A percentile compares a stretch with the other conserved stretches of the same genome.
Evolutionary conservation across 1,140 invertebrate species (phyloP).

Genomic region (Mamestra configurata): DNA sequence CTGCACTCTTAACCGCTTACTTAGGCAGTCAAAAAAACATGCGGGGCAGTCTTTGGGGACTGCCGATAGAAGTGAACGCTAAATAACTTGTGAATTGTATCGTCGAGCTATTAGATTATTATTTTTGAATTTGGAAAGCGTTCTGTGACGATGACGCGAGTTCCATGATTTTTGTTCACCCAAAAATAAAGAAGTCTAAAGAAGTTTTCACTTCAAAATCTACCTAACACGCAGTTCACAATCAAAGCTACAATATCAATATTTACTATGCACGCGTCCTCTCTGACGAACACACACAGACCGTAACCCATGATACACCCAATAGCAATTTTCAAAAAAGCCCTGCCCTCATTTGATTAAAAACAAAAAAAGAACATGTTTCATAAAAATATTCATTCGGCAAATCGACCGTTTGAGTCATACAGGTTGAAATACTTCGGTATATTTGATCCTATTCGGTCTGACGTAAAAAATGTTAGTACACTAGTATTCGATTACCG

Average conservation of each 20-base stretch:
- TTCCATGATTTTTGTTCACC: too few relatives aligned
- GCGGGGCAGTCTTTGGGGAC: too few relatives aligned
- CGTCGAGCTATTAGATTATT: too few relatives aligned
- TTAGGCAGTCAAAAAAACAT: too few relatives aligned
- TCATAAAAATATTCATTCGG: slow-evolving; percentile 28
- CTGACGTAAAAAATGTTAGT: slow-evolving; percentile 39
- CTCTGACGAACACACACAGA: not conserved
- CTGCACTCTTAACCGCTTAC: too few relatives aligned
- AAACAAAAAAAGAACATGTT: not conserved
- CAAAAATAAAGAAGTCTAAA: too few relatives aligned
- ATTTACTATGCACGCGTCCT: not conserved
- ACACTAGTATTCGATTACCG: slow-evolving; percentile 35
- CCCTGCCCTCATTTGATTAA: not conserved
- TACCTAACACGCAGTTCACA: not conserved
- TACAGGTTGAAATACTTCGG: not conserved
- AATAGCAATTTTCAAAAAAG: not conserved
- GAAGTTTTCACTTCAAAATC: too few relatives aligned
- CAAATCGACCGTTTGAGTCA: not conserved
- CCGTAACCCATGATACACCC: not conserved
- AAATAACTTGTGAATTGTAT: too few relatives aligned
- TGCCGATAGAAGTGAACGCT: too few relatives aligned
- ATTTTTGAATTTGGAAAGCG: too few relatives aligned
- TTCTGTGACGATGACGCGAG: too few relatives aligned
- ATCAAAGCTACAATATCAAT: not conserved
- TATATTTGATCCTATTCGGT: slow-evolving; percentile 12